phyloP scores from a whole-genome alignment of 2,888 invertebrate genomes.

The Clusia tigrina region DNA sequence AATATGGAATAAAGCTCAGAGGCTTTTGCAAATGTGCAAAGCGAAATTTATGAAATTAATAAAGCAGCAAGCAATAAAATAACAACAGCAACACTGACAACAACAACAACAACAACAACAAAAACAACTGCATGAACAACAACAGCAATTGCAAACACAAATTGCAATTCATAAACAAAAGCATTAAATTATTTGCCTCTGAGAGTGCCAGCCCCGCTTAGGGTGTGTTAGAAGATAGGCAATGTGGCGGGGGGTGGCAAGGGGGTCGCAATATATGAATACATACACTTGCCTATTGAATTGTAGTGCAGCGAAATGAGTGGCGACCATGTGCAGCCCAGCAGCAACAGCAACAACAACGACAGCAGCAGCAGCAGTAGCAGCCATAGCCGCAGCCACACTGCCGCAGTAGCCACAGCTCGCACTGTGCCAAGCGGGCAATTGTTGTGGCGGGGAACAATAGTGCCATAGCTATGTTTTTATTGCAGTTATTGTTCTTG shows the following conservation, averaged over 20 bases:
- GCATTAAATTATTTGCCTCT: not conserved
- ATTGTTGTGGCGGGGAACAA: not conserved
- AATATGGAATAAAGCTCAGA: not conserved
- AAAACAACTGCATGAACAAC: not conserved
- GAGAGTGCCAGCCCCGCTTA: no score
- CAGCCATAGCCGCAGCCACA: not conserved
- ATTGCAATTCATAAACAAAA: not conserved
- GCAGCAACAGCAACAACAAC: not conserved
- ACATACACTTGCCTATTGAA: no score
- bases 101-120: not conserved
- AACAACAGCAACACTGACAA: not conserved
- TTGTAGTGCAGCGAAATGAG: no score
- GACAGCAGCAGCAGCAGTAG: no score
- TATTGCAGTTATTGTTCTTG: no score
- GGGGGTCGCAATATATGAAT: not conserved
- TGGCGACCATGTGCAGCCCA: not conserved
- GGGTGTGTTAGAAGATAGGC: not conserved
- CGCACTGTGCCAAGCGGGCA: not conserved
- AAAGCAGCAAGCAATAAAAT: not conserved
- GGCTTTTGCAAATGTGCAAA: not conserved
- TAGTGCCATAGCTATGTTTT: no score
- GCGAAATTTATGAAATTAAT: not conserved
- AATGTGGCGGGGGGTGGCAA: not conserved
- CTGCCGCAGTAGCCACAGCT: not conserved
- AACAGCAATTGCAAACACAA: not conserved